Percentiles rank a stretch among this genome's conserved stretches.
These are phyloP conservation scores for Oryzias javanicus DNA, from an alignment of 2,113 vertebrate genomes.

Conservation along the genomic window DNA sequence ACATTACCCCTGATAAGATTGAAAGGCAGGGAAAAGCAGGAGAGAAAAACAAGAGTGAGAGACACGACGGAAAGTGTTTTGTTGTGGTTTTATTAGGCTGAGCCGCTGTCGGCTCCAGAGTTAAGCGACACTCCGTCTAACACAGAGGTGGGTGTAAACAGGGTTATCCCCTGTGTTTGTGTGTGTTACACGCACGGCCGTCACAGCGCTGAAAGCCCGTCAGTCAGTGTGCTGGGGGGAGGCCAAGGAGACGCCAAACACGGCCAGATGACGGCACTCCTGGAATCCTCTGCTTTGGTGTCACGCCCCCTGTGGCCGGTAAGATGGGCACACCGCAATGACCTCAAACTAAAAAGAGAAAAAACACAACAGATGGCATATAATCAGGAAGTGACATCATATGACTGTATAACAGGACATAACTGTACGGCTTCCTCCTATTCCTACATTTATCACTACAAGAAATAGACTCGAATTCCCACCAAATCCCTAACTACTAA, in stretches of 20 bases:
- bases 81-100: constrained; percentile 76
- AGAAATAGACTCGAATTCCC: no score
- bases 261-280: constrained; percentile 58
- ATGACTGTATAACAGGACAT: no score
- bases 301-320: constrained; percentile 75
- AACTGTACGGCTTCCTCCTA: no score
- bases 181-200: constrained; percentile 16
- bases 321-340: constrained; percentile 34
- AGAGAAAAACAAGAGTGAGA: constrained; percentile 22
- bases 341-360: background rate
- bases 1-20: constrained; percentile 76
- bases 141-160: constrained; percentile 72
- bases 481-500: no score
- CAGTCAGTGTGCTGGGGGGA: constrained; percentile 61
- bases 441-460: no score
- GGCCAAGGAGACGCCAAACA: constrained; percentile 72
- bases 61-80: constrained; percentile 61
- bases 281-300: constrained; percentile 50
- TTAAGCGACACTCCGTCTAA: constrained; percentile 65
- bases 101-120: constrained; percentile 66
- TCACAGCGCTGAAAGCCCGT: constrained; percentile 49
- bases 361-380: constrained; percentile 1
- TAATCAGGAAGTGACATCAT: constrained; percentile 45
- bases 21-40: constrained; percentile 63
- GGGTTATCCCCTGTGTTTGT: constrained; percentile 52